A percentile compares a stretch with the other conserved stretches of the same genome.
Evolutionary conservation across 1,140 invertebrate genomes (phyloP).

Genomic region (Formica exsecta): DNA sequence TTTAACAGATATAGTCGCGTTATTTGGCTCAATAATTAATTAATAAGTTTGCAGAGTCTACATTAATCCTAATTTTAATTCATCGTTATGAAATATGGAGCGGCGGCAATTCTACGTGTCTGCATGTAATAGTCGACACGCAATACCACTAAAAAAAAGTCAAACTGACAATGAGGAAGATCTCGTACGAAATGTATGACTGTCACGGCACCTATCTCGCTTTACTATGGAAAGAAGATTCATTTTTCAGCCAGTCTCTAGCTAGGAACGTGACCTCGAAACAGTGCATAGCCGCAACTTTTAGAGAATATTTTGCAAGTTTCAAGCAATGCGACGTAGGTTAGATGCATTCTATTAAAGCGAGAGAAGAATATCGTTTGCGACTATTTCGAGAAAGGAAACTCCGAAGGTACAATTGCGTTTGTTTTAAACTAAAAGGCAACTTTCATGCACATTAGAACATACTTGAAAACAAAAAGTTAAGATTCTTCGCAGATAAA

Average conservation of each 20-base stretch:
- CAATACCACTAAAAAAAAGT: slow-evolving; percentile 25
- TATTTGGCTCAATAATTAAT: slow-evolving; percentile 29
- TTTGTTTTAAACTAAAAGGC: slow-evolving; percentile 39
- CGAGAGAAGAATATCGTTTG: slow-evolving; percentile 42
- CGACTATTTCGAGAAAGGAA: slow-evolving; percentile 36
- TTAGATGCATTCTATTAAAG: slow-evolving; percentile 32
- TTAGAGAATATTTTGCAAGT: slow-evolving; percentile 58
- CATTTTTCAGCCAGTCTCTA: slow-evolving; percentile 65
- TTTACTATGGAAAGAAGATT: slow-evolving; percentile 44
- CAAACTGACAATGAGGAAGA: slow-evolving; percentile 7
- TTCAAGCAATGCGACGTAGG: slow-evolving; percentile 24
- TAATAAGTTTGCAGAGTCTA: slow-evolving; percentile 33
- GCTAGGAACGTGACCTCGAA: slow-evolving; percentile 8
- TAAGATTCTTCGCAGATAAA: background rate
- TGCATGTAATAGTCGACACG: too few relatives aligned
- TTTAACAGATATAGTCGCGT: background rate
- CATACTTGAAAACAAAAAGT: background rate
- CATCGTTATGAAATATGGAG: slow-evolving; percentile 32
- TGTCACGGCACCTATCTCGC: slow-evolving; percentile 8
- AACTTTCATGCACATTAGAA: slow-evolving; percentile 33
- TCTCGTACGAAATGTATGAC: slow-evolving; percentile 63
- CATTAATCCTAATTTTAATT: background rate
- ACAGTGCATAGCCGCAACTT: slow-evolving; percentile 22
- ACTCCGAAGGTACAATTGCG: slow-evolving; percentile 3
- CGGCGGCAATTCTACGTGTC: background rate